Evolutionary conservation across 2,888 invertebrate species (phyloP).

Genomic region (Conus canariensis): DNA sequence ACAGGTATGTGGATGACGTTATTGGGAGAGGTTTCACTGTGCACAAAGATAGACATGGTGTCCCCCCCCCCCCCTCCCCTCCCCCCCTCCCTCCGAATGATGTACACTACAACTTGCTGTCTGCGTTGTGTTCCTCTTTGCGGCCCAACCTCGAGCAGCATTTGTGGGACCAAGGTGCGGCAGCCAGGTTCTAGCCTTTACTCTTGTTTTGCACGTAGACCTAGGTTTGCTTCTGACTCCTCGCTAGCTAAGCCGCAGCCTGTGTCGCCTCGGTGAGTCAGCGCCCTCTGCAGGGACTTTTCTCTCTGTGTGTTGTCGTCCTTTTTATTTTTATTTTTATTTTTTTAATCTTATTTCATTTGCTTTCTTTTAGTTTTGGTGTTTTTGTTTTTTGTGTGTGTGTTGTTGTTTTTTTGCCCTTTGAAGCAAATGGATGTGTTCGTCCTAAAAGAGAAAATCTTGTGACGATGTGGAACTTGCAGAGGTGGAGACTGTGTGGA

Average conservation of each 20-base stretch:
- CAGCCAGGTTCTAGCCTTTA: slow-evolving; percentile 48
- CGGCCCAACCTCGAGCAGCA: slow-evolving; percentile 7
- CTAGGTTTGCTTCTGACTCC: slow-evolving; percentile 48
- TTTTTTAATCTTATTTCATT: slow-evolving; percentile 1
- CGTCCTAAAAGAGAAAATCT: too few species aligned
- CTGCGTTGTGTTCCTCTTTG: neutral
- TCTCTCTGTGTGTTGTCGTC: neutral
- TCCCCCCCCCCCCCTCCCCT: too few species aligned
- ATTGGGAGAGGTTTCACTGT: too few species aligned
- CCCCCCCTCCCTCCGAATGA: too few species aligned
- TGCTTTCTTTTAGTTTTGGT: neutral
- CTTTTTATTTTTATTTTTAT: neutral
- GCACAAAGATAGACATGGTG: too few species aligned
- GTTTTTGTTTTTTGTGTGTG: neutral
- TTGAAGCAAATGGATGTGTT: too few species aligned
- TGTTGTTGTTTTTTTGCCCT: neutral
- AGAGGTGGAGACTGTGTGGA: too few species aligned
- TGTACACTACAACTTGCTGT: too few species aligned
- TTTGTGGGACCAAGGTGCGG: slow-evolving; percentile 42
- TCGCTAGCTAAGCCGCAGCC: slow-evolving; percentile 36
- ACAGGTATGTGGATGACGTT: too few species aligned
- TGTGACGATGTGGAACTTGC: too few species aligned
- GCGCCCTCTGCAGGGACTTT: neutral
- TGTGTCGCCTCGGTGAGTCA: slow-evolving; percentile 41
- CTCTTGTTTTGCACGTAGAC: slow-evolving; percentile 53